Evolutionary conservation across 30 jellyfish, hydroid and myxozoan species (phyloP).

Genomic region (Pelagia noctiluca): DNA sequence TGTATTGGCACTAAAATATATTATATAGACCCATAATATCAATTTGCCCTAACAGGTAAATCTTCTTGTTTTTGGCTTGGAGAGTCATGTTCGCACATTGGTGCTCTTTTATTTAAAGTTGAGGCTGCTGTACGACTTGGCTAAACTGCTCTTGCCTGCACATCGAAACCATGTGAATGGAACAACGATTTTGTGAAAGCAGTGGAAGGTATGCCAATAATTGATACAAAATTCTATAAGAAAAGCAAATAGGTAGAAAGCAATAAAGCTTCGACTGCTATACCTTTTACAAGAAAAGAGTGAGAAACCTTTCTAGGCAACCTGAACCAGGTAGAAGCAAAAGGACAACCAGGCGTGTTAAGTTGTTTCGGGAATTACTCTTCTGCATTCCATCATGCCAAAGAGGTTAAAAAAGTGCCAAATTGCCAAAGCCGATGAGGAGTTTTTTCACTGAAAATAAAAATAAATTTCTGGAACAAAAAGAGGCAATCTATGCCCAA

Average conservation of each 20-base stretch:
- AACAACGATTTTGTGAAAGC: constrained; percentile 26
- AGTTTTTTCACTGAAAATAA: constrained; percentile 1
- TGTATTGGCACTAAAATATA: too few relatives aligned
- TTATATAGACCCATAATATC: too few relatives aligned
- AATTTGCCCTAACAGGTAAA: too few relatives aligned
- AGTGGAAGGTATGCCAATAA: background rate
- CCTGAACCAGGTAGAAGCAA: background rate
- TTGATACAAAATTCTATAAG: background rate
- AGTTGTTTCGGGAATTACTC: constrained; percentile 17
- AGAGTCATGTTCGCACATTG: constrained; percentile 41
- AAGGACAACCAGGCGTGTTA: constrained; percentile 18
- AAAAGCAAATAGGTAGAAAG: constrained; percentile 4
- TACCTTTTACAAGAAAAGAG: background rate
- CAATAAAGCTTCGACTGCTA: background rate
- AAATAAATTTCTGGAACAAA: background rate
- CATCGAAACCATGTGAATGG: constrained; percentile 38
- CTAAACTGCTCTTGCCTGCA: constrained; percentile 14
- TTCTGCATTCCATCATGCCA: constrained; percentile 7
- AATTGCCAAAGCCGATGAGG: background rate
- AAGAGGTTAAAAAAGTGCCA: background rate
- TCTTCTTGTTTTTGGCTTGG: too few relatives aligned
- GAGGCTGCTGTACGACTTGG: constrained; percentile 38
- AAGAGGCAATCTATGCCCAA: background rate
- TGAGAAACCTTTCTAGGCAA: background rate
- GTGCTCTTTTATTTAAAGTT: too few relatives aligned